These are phyloP conservation scores for Neuroterus valhalla DNA, from an alignment of 1,140 invertebrate genomes.

Conservation along the genomic window DNA sequence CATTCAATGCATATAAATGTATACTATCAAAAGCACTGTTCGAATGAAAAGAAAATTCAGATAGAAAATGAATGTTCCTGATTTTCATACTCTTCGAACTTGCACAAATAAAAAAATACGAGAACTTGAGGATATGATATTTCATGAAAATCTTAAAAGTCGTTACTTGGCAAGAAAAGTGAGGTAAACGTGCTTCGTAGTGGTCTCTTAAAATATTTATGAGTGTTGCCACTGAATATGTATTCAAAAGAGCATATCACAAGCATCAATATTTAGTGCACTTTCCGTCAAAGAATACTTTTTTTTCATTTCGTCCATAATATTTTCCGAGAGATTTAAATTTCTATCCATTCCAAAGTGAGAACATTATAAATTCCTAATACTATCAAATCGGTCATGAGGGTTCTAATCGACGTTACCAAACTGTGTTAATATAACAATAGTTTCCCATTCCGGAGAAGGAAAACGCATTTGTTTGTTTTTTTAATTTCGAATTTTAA, in stretches of 20 bases:
- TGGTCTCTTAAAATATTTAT: constrained; percentile 26
- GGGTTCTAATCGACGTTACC: no score
- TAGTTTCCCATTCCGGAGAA: no score
- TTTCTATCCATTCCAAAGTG: not conserved
- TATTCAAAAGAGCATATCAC: constrained; percentile 1
- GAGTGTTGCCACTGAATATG: constrained; percentile 6
- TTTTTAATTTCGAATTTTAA: no score
- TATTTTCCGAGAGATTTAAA: not conserved
- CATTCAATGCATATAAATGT: no score
- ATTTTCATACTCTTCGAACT: not conserved
- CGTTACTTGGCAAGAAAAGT: constrained; percentile 18
- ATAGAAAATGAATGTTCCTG: no score
- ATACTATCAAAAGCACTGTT: no score
- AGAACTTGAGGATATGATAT: not conserved
- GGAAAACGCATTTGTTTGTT: no score
- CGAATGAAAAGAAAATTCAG: no score
- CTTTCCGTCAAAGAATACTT: not conserved
- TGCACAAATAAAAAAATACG: not conserved
- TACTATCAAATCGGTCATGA: not conserved
- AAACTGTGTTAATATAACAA: no score
- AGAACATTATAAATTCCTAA: not conserved
- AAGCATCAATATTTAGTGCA: not conserved
- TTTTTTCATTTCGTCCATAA: constrained; percentile 4
- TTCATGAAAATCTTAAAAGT: constrained; percentile 19
- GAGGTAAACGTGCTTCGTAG: constrained; percentile 9